Evolutionary conservation across 2,888 invertebrate species (phyloP), one percentile per base, ranked within the genome.

Genomic region (Mythimna vitellina): DNA sequence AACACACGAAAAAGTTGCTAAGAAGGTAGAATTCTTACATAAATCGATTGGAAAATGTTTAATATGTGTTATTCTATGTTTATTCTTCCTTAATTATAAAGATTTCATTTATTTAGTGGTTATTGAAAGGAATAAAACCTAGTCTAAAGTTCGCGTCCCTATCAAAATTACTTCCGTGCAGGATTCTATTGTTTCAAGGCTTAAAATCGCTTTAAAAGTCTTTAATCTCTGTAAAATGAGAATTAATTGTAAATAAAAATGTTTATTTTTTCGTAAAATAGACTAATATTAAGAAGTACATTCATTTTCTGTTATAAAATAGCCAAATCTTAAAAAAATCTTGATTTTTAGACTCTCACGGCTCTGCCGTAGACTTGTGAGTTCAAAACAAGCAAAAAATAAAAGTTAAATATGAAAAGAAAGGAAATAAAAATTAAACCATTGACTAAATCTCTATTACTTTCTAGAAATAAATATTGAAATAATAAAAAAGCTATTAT

Each of bases 151-250:
- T 66, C 12, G n/a, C 35, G 58, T 57, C 42, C 46, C 80, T 82
- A 85, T 76, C 74, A 73, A 80, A 80, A 5, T 70, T 12, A 42
- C 25, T 70, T 56, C 56, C 62, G 29, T 32, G n/a, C 51, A 17
- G 12, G 9, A 10, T 61, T 51, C 1, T 49, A 32, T 73, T 56
- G 61, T 75, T 76, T 68, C 64, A 70, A 51, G 25, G 6, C 57
- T 63, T 70, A 66, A 60, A 62, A 62, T 60, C 32, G 22, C 8
- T 76, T 63, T 12, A 57, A 58, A 60, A 42, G n/a, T 9, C 20
- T 0, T n/a, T 65, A 73, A 65, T 67, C 51, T 73, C 4, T 7
- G 14, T 25, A 76, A 46, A 86, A 86, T 73, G 62, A 80, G 42
- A 6, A 51, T 17, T 46, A 38, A 54, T 57, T 66, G 7, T 42